Evolutionary conservation across 2,113 vertebrate species (phyloP), one percentile per base, ranked within the genome.

Genomic region (Rattus norvegicus): DNA sequence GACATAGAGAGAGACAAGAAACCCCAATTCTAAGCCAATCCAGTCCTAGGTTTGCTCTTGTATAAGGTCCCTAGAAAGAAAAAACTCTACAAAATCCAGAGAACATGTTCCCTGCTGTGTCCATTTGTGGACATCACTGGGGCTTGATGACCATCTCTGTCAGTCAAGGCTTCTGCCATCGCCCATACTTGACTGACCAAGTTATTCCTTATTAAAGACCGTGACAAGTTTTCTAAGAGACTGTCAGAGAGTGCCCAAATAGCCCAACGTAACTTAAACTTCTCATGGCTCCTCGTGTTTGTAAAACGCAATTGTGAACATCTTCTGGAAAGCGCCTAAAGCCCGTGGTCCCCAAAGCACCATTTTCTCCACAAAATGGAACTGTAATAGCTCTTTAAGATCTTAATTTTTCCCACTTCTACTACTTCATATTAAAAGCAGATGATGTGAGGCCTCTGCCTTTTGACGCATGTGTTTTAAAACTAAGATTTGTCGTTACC

Each of bases 391-490:
- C 11, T 91, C 16, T 93, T 43, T 97, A 61, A 94, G 91, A 81
- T 95, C 86, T 88, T 91, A 88, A 76, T 39, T 75, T 92, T 93
- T 95, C 72, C 77, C 9, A 69, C 91, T 95, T 92, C 30, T 13
- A 81, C 11, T 89, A 90, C 59, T 95, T 89, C 39, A 75, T 77
- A 94, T 79, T 54, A 87, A 94, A 88, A 63, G 94, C 77, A 59
- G 75, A 56, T 72, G 43, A 83, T 56, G 59, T 70, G 54, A 91
- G 12, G 22, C 79, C 88, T 95, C 49, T 84, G 30, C 63, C 13
- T 91, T 95, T 96, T 69, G 89, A 89, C 72, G 93, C 81, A 81
- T 43, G 43, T 36, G 24, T 88, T 97, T 95, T 94, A 79, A 92
- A 96, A 70, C n/a, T 96, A 93, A 47, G 92, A 92, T 72, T 85